phyloP scores from a whole-genome alignment of 2,888 invertebrate genomes.

The Drosophila paracracens region DNA sequence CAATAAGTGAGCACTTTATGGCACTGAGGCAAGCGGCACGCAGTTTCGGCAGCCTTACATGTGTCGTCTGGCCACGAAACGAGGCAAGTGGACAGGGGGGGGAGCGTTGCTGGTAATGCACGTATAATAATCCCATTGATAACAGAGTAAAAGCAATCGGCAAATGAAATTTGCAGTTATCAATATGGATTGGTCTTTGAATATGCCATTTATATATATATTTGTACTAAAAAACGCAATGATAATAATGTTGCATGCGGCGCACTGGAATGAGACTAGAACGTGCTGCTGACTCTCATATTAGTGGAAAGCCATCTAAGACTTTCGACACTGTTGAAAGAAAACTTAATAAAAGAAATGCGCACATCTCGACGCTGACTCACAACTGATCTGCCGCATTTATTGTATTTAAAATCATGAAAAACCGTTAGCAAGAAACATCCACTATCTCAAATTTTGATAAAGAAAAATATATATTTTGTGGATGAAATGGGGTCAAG shows the following conservation, averaged over 20 bases:
- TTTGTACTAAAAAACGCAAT: conserved; percentile 1
- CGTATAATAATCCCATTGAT: conserved; percentile 62
- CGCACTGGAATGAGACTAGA: background rate
- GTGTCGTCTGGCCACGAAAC: conserved; percentile 38
- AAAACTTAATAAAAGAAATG: background rate
- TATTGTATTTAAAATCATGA: background rate
- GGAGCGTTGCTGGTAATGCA: conserved; percentile 12
- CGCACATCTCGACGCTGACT: background rate
- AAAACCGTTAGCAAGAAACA: background rate
- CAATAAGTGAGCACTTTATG: conserved; percentile 74
- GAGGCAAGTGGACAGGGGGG: background rate
- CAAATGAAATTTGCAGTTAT: conserved; percentile 54
- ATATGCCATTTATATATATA: background rate
- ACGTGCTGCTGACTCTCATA: background rate
- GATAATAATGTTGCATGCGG: conserved; percentile 7
- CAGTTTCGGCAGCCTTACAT: conserved; percentile 72
- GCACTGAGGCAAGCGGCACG: conserved; percentile 54
- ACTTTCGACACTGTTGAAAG: background rate
- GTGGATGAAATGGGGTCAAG: background rate
- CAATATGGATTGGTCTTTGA: conserved; percentile 24
- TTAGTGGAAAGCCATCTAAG: conserved; percentile 4
- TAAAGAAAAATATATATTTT: background rate
- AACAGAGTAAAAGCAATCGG: conserved; percentile 47
- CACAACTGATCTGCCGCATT: background rate
- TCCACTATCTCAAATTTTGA: background rate